Conservation (phyloP, 2,888 invertebrate genomes). For the Xylocampa areola region DNA sequence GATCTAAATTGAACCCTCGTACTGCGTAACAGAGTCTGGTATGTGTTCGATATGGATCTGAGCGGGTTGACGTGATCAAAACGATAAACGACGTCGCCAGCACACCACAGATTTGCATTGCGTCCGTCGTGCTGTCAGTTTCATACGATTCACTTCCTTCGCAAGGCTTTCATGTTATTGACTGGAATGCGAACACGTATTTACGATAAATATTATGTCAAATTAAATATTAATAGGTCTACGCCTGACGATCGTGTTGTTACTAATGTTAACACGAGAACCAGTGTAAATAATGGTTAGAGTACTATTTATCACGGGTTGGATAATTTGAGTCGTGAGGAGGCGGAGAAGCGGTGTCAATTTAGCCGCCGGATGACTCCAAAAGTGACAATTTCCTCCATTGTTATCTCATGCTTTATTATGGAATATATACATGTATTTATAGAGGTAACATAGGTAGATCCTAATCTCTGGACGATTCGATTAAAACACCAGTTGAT, state of each 20-base stretch:
- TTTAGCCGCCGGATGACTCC: conserved; percentile 75
- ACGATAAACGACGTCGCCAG: conserved; percentile 74
- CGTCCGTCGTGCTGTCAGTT: conserved; percentile 79
- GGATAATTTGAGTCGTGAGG: conserved; percentile 60
- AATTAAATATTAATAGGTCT: conserved; percentile 36
- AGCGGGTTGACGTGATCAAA: conserved; percentile 69
- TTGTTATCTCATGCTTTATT: conserved; percentile 53
- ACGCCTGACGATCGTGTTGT: conserved; percentile 19
- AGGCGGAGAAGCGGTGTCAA: conserved; percentile 70
- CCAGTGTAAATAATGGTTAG: conserved; percentile 17
- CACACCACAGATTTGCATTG: conserved; percentile 83
- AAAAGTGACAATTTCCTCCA: conserved; percentile 80
- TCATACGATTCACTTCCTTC: conserved; percentile 77
- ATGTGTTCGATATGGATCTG: conserved; percentile 63
- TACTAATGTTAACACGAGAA: conserved; percentile 20
- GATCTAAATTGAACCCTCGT: conserved; percentile 77
- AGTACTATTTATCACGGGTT: conserved; percentile 34
- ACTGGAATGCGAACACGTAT: conserved; percentile 72
- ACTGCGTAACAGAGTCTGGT: conserved; percentile 70
- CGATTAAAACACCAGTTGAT: conserved; percentile 55
- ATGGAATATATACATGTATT: conserved; percentile 34
- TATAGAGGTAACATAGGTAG: conserved; percentile 33
- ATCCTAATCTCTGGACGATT: conserved; percentile 38
- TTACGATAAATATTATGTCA: conserved; percentile 59
- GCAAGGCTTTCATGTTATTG: conserved; percentile 72